Percentiles rank a stretch among this genome's conserved stretches.
Conservation (phyloP, 2,113 vertebrate species). For the Dromaius novaehollandiae region DNA sequence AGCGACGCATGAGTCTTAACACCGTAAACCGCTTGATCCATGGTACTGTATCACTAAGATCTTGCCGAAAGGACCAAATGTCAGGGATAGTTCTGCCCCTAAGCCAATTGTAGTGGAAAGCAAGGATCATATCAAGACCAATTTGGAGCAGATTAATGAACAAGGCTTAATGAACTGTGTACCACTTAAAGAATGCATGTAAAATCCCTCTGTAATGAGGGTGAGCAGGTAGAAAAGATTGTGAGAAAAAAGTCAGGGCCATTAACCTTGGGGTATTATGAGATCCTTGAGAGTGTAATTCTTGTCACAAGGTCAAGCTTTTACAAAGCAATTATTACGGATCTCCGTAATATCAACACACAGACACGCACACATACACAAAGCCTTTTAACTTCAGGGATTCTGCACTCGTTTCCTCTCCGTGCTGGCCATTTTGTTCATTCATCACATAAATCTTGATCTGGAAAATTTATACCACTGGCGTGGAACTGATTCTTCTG, state of each 20-base stretch:
- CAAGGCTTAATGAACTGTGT: conserved; percentile 77
- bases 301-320: conserved; percentile 46
- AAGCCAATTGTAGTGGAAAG: conserved; percentile 20
- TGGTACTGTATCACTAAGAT: background rate
- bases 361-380: background rate
- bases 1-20: background rate
- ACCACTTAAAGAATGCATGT: conserved; percentile 68
- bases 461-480: background rate
- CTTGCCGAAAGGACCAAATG: conserved; percentile 28
- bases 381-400: background rate
- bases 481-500: accelerated
- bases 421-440: background rate
- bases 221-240: conserved; percentile 28
- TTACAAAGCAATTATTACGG: conserved; percentile 32
- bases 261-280: background rate
- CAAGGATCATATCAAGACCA: conserved; percentile 40
- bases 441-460: background rate
- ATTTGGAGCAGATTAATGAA: conserved; percentile 68
- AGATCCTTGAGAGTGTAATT: background rate
- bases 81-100: conserved; percentile 2
- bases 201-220: conserved; percentile 73
- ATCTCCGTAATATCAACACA: conserved; percentile 25
- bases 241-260: background rate
- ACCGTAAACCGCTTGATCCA: background rate
- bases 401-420: background rate